Evolutionary conservation across 1,140 invertebrate genomes (phyloP).

Genomic region (Atta colombica): DNA sequence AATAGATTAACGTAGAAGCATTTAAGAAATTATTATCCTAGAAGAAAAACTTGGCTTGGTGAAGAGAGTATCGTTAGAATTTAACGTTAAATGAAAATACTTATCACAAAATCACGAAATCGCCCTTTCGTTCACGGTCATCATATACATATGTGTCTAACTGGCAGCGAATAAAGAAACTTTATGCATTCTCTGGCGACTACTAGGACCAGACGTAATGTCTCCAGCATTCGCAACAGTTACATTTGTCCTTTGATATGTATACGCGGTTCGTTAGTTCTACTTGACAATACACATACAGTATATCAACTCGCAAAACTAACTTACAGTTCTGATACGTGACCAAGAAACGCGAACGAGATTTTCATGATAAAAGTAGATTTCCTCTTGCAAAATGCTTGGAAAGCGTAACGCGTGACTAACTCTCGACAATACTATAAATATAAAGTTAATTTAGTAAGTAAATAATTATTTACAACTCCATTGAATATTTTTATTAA

Average conservation of each 20-base stretch:
- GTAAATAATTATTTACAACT: background rate
- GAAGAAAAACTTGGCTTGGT: background rate
- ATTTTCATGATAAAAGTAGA: background rate
- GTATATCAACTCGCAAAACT: conserved; percentile 24
- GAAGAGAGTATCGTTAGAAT: background rate
- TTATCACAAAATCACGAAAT: conserved; percentile 13
- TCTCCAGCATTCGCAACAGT: conserved; percentile 41
- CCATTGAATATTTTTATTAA: background rate
- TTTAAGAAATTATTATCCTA: background rate
- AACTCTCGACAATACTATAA: background rate
- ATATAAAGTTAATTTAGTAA: background rate
- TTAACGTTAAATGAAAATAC: conserved; percentile 12
- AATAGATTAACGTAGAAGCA: background rate
- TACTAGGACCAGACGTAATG: conserved; percentile 33
- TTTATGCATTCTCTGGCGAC: conserved; percentile 61
- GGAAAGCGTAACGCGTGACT: background rate
- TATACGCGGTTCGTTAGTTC: conserved; percentile 6
- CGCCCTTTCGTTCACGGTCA: conserved; percentile 10
- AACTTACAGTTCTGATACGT: background rate
- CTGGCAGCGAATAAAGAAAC: conserved; percentile 53
- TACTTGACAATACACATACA: background rate
- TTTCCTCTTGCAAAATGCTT: background rate
- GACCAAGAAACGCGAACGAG: background rate
- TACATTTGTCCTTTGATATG: conserved; percentile 51
- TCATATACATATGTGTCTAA: background rate